Base-by-base conservation (phyloP, 2,113 vertebrate species). In the Nipponia nippon region DNA sequence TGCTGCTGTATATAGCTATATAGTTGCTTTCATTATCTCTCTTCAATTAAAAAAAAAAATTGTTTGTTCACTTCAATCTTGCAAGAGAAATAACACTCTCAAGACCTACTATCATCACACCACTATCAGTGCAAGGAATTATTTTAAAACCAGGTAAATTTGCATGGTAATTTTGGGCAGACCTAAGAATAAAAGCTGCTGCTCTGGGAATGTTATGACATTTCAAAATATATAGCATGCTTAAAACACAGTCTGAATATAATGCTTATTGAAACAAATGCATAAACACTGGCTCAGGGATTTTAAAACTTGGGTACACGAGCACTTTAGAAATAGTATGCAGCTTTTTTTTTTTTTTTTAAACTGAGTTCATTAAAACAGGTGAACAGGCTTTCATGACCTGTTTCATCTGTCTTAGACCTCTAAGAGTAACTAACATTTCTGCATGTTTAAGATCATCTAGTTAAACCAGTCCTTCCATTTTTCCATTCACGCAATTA, bases 11-110 rank as follows among this genome's bases (percentile, higher is more conserved):
- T 5, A 16, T 4, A 67, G 44, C 8, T 17, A n/a, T 3, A 61
- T 2, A 8, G 13, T 1, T 30, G 52, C 17, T 63, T 29, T 44
- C 0, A 0, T 4, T 17, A 19, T 13, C 26, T 67, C 44, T n/a
- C 25, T 36, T 19, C 50, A 38, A 11, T 13, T 23, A 49, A 40
- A 44, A 72, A 44, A 72, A 52, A 8, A 11, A 15, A 12, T 0
- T 10, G 2, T 16, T 65, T 20, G 50, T 10, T 82, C 63, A 38
- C 23, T 66, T 84, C 14, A 63, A 52, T 30, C 14, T 2, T 36
- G 26, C 30, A 62, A 55, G 50, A 26, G 36, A 46, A 88, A n/a
- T 32, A 40, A 46, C 7, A 17, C 9, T 34, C 47, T 29, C 8
- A 3, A 59, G 72, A 50, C 9, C 16, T 30, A 26, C 65, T 44